Evolutionary conservation across 2,113 vertebrate species (phyloP).

Genomic region (Eira barbara): DNA sequence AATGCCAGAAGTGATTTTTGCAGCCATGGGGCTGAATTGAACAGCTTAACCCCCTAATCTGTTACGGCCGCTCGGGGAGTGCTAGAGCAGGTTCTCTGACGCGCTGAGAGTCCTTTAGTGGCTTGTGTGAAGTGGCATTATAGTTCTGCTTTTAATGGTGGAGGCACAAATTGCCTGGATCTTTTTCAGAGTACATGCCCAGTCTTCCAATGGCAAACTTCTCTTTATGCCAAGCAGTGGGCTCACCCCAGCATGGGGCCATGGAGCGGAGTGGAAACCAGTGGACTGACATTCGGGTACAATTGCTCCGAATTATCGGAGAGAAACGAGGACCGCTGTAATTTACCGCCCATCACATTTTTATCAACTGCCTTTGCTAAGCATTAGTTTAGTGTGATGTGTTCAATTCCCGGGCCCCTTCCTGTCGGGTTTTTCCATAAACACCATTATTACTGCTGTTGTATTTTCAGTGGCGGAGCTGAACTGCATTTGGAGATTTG

Average conservation of each 20-base stretch:
- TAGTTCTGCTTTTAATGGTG: constrained; percentile 7
- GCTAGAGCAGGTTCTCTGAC: neutral
- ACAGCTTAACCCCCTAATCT: constrained; percentile 60
- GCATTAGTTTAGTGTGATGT: constrained; percentile 68
- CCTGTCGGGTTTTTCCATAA: constrained; percentile 68
- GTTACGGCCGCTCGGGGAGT: constrained; percentile 27
- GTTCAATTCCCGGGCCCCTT: constrained; percentile 77
- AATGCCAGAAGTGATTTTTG: neutral
- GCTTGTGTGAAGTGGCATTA: neutral
- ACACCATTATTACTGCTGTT: constrained; percentile 67
- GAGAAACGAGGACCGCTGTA: constrained; percentile 80
- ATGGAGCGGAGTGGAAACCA: constrained; percentile 81
- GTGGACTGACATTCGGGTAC: constrained; percentile 80
- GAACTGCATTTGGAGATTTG: neutral
- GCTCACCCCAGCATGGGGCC: constrained; percentile 79
- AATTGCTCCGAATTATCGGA: constrained; percentile 82
- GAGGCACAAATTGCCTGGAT: constrained; percentile 15
- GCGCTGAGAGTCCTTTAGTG: neutral
- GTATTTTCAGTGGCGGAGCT: neutral
- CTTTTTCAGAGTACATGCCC: neutral
- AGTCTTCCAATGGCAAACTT: constrained; percentile 63
- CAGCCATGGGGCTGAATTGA: constrained; percentile 17
- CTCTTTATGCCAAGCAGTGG: constrained; percentile 59
- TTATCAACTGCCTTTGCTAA: constrained; percentile 78
- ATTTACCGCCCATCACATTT: constrained; percentile 76